Conservation (phyloP, 2,797 vertebrate species). For the Poeciliopsis infans region DNA sequence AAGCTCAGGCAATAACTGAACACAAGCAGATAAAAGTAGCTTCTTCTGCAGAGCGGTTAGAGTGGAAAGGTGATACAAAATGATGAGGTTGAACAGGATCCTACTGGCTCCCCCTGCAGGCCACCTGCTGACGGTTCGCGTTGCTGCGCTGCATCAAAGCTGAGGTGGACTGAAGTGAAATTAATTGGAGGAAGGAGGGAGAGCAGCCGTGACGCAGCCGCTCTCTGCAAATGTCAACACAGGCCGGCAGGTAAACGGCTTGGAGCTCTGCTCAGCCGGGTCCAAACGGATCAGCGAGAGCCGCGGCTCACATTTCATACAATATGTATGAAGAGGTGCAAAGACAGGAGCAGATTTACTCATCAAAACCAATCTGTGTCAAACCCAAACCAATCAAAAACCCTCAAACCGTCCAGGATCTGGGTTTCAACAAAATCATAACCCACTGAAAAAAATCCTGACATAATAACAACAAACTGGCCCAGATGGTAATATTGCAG, state of each 20-base stretch:
- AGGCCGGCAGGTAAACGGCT: slow-evolving; percentile 7
- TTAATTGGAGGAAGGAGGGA: not conserved
- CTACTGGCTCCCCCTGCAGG: slow-evolving; percentile 12
- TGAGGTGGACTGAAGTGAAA: not conserved
- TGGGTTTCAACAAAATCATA: no score
- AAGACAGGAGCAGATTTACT: not conserved
- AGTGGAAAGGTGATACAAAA: not conserved
- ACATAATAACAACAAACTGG: no score
- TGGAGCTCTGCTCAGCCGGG: not conserved
- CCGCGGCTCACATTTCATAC: not conserved
- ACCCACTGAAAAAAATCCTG: no score
- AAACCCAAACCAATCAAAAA: no score
- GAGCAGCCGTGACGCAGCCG: not conserved
- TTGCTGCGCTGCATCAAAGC: not conserved
- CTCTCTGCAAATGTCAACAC: slow-evolving; percentile 21
- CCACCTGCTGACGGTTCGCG: slow-evolving; percentile 6
- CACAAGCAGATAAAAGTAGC: not conserved
- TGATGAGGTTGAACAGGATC: not conserved
- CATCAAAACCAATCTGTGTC: not conserved
- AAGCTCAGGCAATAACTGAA: not conserved
- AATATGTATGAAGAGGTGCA: not conserved
- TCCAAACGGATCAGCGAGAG: not conserved
- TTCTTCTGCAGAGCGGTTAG: not conserved
- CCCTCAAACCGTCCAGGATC: no score
- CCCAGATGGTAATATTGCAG: no score